Base-by-base conservation (phyloP, 2,797 vertebrate genomes). In the Poecile montanus region DNA sequence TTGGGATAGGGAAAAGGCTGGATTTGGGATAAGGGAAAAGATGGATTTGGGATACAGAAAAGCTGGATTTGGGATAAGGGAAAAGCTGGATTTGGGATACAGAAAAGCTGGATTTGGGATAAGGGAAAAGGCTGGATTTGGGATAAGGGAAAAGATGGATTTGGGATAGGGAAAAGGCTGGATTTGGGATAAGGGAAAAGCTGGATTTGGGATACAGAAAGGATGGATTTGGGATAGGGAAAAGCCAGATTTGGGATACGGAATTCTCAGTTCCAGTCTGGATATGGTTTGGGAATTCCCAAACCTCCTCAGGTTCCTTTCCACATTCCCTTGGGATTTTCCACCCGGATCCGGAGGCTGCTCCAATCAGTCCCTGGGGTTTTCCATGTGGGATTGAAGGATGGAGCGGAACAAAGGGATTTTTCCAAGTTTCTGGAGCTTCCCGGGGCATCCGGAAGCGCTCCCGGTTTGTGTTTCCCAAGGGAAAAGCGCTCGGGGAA, bases 361-460 rank as follows among this genome's bases (percentile, higher is more conserved):
- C 40, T 1, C 4, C 66, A 27, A 30, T 36, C 21, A 27, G 26
- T 36, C 21, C 32, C 38, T 13, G 56, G 20, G 22, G 21, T 45
- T 61, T 82, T 53, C 79, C n/a, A 1, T 8, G n/a, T 16, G 48
- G 67, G 40, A 82, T 38, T 22, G 23, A n/a, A 38, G 79, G 57
- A 72, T 23, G 27, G 40, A 26, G n/a, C 1, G 1, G 57, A 53
- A 72, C 2, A 3, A 38, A 38, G n/a, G 67, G 67, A 82, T 45
- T 62, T 82, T 30, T 51, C 78, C 32, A 9, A 0, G 0, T 45
- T 34, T 16, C 19, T 65, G 42, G 68, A 13, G 16, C 16, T 73
- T 57, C 23, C 50, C 25, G 3, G 30, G 36, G 30, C 48, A 48
- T 53, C 15, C 0, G 2, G 79, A 38, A 72, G 6, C 0, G 5